A percentile compares a stretch with the other conserved stretches of the same genome.
Evolutionary conservation across 2,888 invertebrate genomes (phyloP).

Genomic region (Cylindroiulus punctatus): DNA sequence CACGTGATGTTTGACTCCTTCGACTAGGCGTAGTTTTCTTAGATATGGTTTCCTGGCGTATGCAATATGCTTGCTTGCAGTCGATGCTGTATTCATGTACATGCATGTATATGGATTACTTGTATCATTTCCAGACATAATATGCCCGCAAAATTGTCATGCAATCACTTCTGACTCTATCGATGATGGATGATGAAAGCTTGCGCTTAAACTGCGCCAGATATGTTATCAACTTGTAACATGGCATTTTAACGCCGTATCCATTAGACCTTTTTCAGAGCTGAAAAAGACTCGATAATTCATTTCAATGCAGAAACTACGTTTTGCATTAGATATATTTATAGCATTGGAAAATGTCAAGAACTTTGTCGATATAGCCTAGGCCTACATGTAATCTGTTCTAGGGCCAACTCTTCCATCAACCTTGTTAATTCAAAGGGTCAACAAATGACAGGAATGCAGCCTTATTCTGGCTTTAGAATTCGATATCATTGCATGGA

Average conservation of each 20-base stretch:
- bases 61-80: neutral
- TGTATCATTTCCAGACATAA: neutral
- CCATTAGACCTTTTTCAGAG: neutral
- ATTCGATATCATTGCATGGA: too few relatives aligned
- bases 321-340: neutral
- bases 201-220: neutral
- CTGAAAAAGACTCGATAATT: neutral
- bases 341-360: neutral
- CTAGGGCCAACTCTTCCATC: too few relatives aligned
- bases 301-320: neutral
- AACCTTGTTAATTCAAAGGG: too few relatives aligned
- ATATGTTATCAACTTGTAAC: neutral
- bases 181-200: constrained; percentile 45
- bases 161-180: constrained; percentile 13
- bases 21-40: neutral
- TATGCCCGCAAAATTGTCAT: neutral
- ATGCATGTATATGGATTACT: neutral
- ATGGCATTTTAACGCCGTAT: neutral
- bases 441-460: too few relatives aligned
- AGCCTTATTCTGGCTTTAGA: too few relatives aligned
- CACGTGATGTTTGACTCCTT: neutral
- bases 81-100: too few relatives aligned
- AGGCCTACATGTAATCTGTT: too few relatives aligned
- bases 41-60: neutral
- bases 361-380: neutral